Base-by-base conservation (phyloP, 2,888 invertebrate genomes). In the Lapara coniferarum region DNA sequence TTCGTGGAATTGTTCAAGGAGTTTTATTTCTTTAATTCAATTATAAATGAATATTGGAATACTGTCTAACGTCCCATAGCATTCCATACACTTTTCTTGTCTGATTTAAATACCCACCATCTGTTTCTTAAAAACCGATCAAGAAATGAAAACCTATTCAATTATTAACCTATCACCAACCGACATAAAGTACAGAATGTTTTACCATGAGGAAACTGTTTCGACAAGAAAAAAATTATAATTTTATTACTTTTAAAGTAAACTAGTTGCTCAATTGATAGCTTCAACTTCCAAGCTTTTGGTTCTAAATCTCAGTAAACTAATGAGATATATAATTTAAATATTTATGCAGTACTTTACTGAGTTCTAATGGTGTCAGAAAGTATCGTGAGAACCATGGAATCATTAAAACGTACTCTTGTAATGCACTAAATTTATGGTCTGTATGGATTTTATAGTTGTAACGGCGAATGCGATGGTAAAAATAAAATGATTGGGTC, bases 311-410 rank as follows among this genome's bases (percentile, higher is more conserved):
- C 63, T 63, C 49, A 12, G 6, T 8, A 10, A 49, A 63, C 63
- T 63, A 59, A 59, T 63, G 63, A 63, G 63, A 63, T 63, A 63
- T 63, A 49, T 49, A 59, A 63, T 63, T 63, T 63, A 63, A 63
- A 63, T 63, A 59, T 63, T 63, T 63, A 63, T 63, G 63, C 49
- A 63, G 63, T 63, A 63, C 63, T 63, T 63, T 46, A 63, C 59
- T 59, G 12, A 63, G 49, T 49, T 63, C 63, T 63, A 63, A 63
- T 63, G 49, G 63, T 46, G 63, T 49, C 37, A 12, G 57, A 57
- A 46, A 49, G 63, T 63, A 49, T 19, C 63, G 63, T 63, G 63
- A 63, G 63, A 63, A 63, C 46, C 63, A 19, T 16, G 63, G 46
- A 19, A 19, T 63, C 63, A 63, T 63, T 49, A 19, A 49, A 63